Evolutionary conservation across 1,140 invertebrate species (phyloP), one percentile per base, ranked within the genome.

Genomic region (Temnothorax nylanderi): DNA sequence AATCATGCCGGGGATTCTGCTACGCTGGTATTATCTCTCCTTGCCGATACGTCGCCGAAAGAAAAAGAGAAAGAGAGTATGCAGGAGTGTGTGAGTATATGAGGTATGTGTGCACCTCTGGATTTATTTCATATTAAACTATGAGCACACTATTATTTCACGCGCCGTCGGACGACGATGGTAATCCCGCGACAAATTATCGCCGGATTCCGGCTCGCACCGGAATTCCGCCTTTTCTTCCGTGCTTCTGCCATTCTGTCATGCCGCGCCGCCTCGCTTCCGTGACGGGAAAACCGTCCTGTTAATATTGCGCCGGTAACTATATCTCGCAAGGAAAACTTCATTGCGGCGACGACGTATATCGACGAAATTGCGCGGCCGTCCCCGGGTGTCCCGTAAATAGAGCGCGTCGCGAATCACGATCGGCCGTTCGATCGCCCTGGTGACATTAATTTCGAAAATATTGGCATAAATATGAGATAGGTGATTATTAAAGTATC

Each of bases 51-150:
- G 3, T 67, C 41, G 62, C 8, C 34, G 51, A 64, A 34, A 56
- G 56, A 85, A 78, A 71, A 47, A 18, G 1, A 21, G n/a, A 67
- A 18, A 37, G 3, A 16, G n/a, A 7, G 1, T 34, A 2, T 16
- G 49, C 4, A 6, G 3, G 16, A 51, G 10, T 6, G 16, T n/a
- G 37, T 1, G 11, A 44, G 37, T n/a, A 7, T 18, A 0, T 6
- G 51, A 34, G 37, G 37, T 41, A 6, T 18, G 16, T 18, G 10
- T 18, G 26, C 34, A n/a, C 7, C 32, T 32, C 21, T 56, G 49
- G 75, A 90, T 91, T 91, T 90, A 90, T 90, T 85, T 90, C 75
- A 81, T 77, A 91, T 90, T 89, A 88, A 87, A 69, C 84, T 69
- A 69, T 69, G 65, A 49, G 80, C 62, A n/a, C 44, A 44, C 81